Evolutionary conservation across 1,140 invertebrate genomes (phyloP), one percentile per base, ranked within the genome.

Genomic region (Spodoptera frugiperda): DNA sequence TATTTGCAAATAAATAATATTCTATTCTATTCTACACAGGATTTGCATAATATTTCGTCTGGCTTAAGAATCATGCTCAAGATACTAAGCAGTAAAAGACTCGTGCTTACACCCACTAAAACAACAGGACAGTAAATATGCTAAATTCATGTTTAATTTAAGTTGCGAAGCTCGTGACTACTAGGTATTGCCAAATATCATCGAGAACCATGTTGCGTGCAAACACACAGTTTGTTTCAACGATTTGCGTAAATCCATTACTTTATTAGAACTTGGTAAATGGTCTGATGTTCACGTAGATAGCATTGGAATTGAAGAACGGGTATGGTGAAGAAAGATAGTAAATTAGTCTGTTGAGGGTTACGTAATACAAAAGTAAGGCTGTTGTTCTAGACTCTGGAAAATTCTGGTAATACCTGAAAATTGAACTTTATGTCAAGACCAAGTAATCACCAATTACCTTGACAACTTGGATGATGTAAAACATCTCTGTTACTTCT

Each of bases 201-300:
- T 67, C 5, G 30, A n/a, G 39, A 55, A 71, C 68, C 14, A 21
- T 19, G 30, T 55, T 33, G 68, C 68, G 68, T 71, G 68, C 17
- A 57, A 9, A 55, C 9, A n/a, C 15, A 17, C 53, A 39, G 15
- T 71, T 68, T 53, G 65, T 68, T 68, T 44, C 44, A 15, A 33
- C 68, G 49, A 71, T 71, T 68, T 55, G 68, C 68, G 68, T 71
- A 55, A 71, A 71, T 71, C 44, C 68, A 71, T 55, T 55, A 71
- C 68, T 71, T 71, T 71, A 71, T 71, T 54, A 71, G 51, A 30
- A 44, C 33, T 57, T 15, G 10, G 51, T 0, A 55, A 71, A 71
- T 71, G 21, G 48, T 68, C 25, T 51, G 17, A 71, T 55, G 51
- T 71, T 55, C 44, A 46, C 15, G 30, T n/a, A n/a, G 49, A 54